Base-by-base conservation (phyloP, 2,888 invertebrate species). In the Lordiphosa fenestrarum region DNA sequence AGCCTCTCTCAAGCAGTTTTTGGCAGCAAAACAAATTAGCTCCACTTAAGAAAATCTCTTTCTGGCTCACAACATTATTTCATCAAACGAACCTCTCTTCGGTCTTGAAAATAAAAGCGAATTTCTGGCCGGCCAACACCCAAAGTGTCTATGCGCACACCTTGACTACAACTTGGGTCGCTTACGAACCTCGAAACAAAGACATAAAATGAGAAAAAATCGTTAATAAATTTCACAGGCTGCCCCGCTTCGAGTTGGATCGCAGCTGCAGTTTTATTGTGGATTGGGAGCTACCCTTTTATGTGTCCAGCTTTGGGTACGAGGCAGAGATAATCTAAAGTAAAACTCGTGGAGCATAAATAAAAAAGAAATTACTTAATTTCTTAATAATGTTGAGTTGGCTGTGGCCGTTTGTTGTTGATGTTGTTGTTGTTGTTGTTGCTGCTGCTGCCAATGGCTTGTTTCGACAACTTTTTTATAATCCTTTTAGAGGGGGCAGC, bases 281-380 rank as follows among this genome's bases (percentile, higher is more conserved):
- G 60, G 54, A 53, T 6, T 48, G 61, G 35, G 60, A 76, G 76
- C 80, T 78, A 78, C 82, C 83, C 76, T 82, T 82, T 82, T 75
- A 82, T 65, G 47, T 52, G 64, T 46, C 56, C 65, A 56, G 64
- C 51, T 56, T 52, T 56, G 55, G 64, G 55, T 64, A 50, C 63
- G 55, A 41, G 39, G 49, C 48, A 77, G 81, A 77, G 81, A 84
- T 84, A 81, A 81, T 74, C 82, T 81, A 84, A 82, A 84, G 78
- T 73, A 76, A 84, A 81, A 78, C 75, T 77, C 84, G 74, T 77
- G 82, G 84, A 73, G 82, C 72, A 80, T 80, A 80, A 80, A 84
- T 76, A 81, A 84, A 78, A 74, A 82, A 82, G 75, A 81, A 81
- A 82, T 84, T 84, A 82, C 84, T 81, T 81, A 81, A 81, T 81